A percentile compares a stretch with the other conserved stretches of the same genome.
Conservation (phyloP, 2,113 vertebrate genomes). For the Sminthopsis crassicaudata region DNA sequence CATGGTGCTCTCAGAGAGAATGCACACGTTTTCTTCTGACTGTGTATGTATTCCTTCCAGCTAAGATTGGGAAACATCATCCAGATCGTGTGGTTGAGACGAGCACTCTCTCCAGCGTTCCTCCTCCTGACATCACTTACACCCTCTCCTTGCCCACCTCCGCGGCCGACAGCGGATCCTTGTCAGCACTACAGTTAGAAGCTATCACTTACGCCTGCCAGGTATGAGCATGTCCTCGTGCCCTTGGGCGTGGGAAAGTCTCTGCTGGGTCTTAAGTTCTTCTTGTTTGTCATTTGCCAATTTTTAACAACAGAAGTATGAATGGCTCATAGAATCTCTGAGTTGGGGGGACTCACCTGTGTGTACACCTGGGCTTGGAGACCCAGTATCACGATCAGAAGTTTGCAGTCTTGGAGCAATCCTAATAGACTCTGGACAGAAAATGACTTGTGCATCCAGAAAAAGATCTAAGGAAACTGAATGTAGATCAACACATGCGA, state of each 20-base stretch:
- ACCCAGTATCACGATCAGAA: neutral
- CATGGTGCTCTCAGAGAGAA: neutral
- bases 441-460: too few species aligned
- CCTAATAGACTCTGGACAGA: too few species aligned
- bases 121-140: conserved; percentile 96
- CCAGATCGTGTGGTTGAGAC: conserved; percentile 98
- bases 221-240: conserved; percentile 82
- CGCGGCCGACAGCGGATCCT: conserved; percentile 84
- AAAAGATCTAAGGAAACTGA: too few species aligned
- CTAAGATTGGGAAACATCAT: conserved; percentile 95
- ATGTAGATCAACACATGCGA: too few species aligned
- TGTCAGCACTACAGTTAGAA: conserved; percentile 97
- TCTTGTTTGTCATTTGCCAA: neutral
- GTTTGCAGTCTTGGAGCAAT: neutral
- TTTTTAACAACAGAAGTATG: neutral
- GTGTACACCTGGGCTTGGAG: neutral
- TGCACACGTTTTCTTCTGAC: neutral
- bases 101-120: conserved; percentile 97
- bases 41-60: conserved; percentile 78
- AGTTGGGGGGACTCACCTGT: neutral
- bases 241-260: neutral
- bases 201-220: conserved; percentile 98
- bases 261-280: neutral
- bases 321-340: neutral
- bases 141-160: conserved; percentile 88